Evolutionary conservation across 1,140 invertebrate genomes (phyloP), one percentile per base, ranked within the genome.

Genomic region (Hypothenemus hampei): DNA sequence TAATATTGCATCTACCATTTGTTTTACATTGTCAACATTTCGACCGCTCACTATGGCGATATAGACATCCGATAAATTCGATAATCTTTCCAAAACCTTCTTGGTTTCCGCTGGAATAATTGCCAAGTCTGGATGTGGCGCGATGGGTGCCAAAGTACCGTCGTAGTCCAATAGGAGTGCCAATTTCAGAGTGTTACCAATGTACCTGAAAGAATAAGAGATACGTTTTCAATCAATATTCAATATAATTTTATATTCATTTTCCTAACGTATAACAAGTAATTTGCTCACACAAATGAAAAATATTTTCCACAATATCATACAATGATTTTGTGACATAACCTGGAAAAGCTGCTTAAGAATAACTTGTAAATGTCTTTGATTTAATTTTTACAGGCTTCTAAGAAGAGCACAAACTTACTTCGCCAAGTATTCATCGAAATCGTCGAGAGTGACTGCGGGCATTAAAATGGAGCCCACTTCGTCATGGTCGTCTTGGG

Each of bases 161-260:
- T 94, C 91, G 68, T 93, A 94, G 73, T 94, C 91, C 57, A 94
- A 71, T 1, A 93, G 73, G 2, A 94, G 73, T 0, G 89, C 89
- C 60, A 93, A 69, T 71, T 92, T 92, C 62, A 90, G 84, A 19
- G 85, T 85, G 56, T 88, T 83, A 48, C 89, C 89, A 60, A 93
- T 88, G 70, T 92, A 91, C 72, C 87, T 89, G 65, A n/a, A 67
- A 63, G 19, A 40, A n/a, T 29, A 11, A 6, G n/a, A 29, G n/a
- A 29, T 7, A 7, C 3, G 22, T 4, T 43, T 19, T 10, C 8
- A 1, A 43, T 10, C 43, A 43, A 20, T 11, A 43, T 24, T 20
- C 21, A 20, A 43, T 13, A 18, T 18, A 4, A n/a, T n/a, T n/a
- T n/a, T n/a, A n/a, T n/a, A n/a, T n/a, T n/a, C n/a, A n/a, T n/a